phyloP scores from a whole-genome alignment of 2,113 vertebrate genomes.

The Stigmatopora argus region DNA sequence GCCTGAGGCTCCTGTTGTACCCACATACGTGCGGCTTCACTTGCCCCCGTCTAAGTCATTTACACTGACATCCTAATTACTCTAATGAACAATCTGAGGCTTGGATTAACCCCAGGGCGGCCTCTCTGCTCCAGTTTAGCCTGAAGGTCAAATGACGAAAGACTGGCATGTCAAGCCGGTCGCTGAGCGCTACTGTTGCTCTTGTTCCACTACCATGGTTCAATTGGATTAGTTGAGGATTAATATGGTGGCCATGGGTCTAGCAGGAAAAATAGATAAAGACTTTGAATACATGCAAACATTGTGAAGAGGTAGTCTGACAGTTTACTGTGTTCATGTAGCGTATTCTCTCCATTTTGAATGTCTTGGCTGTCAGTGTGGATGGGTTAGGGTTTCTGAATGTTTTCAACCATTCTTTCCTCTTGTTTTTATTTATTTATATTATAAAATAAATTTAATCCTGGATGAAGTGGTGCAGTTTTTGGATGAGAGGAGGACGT shows the following conservation, averaged over 20 bases:
- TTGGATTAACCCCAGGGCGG: slow-evolving; percentile 27
- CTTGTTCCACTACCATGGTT: slow-evolving; percentile 1
- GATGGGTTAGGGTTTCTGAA: neutral
- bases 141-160: slow-evolving; percentile 29
- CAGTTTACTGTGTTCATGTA: neutral
- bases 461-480: too few species aligned
- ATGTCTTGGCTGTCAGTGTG: neutral
- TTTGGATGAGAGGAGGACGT: too few species aligned
- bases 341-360: neutral
- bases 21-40: neutral
- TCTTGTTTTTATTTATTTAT: too few species aligned
- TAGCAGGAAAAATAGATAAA: slow-evolving; percentile 19
- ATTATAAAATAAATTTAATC: too few species aligned
- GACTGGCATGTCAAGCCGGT: slow-evolving; percentile 18
- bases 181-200: slow-evolving; percentile 25
- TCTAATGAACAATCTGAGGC: slow-evolving; percentile 35
- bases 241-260: slow-evolving; percentile 15
- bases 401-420: too few species aligned
- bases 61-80: slow-evolving; percentile 44
- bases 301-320: slow-evolving; percentile 9
- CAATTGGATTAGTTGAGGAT: slow-evolving; percentile 41
- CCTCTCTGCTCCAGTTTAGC: slow-evolving; percentile 23
- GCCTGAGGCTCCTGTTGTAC: slow-evolving; percentile 26
- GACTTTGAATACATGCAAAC: slow-evolving; percentile 10
- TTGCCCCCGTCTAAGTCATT: slow-evolving; percentile 36